Evolutionary conservation across 2,113 vertebrate species (phyloP), one percentile per base, ranked within the genome.

Genomic region (Coreoperca whiteheadi): DNA sequence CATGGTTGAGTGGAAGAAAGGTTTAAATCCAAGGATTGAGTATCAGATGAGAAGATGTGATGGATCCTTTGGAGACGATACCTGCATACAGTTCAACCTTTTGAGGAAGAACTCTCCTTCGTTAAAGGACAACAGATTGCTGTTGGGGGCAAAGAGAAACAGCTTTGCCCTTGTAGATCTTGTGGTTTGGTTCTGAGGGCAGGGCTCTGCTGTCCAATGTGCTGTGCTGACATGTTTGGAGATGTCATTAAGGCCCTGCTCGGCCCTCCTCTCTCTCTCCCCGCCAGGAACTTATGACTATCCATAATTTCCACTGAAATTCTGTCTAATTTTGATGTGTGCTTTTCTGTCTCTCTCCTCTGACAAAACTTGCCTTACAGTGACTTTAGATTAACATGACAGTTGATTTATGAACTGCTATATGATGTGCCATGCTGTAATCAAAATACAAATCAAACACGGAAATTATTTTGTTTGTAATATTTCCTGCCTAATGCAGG

Each of bases 201-300:
- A 94, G 94, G 93, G 90, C 92, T 82, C 84, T 82, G 91, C 66
- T 91, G 93, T 95, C 95, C 94, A 94, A 92, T 94, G 91, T 89
- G 91, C 81, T 84, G 87, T 90, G 92, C 91, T 95, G 93, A 95
- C 94, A 95, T 91, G 91, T 95, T 93, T 94, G 89, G 94, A 95
- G 93, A 94, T 94, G 93, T 95, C 90, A 91, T 88, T 56, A 83
- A 88, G 85, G 91, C 84, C 88, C 70, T 82, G 87, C 74, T 88
- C 69, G 70, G 94, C 90, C 90, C 91, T 87, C 87, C 95, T 95
- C 92, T 88, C 87, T 92, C 93, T 92, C 90, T 79, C 88, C 77
- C 77, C 67, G 43, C 63, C 66, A 79, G 83, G 80, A 79, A 78
- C 56, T 64, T 73, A 78, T 79, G 70, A 83, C 81, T 73, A 67